Base-by-base conservation (phyloP, 2,888 invertebrate species). In the Baccha elongata region DNA sequence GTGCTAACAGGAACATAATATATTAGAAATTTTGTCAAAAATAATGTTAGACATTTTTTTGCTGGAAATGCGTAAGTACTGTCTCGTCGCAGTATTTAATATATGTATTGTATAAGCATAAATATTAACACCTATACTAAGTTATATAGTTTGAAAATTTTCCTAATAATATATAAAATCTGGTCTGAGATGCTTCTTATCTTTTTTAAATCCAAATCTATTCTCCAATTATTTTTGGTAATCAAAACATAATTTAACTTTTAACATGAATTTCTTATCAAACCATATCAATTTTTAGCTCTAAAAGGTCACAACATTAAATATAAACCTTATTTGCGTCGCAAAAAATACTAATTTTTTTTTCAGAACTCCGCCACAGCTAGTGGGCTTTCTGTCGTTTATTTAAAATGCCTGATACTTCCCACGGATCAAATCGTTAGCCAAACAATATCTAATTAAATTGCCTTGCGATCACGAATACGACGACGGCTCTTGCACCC, bases 401-500 rank as follows among this genome's bases (percentile, higher is more conserved):
- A 42, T 29, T 26, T 15, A 11, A 10, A 40, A 11, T 26, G 5
- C 15, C 58, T n/a, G 11, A 29, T 29, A 62, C 40, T 37, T 13
- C 3, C 32, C 35, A n/a, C 35, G 40, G 55, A 67, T 79, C 46
- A 62, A 62, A 73, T 62, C 44, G 46, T 42, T 55, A 32, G 17
- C 21, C 46, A n/a, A 48, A 53, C 68, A 37, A 53, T 17, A 60
- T 64, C 42, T 48, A 62, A 79, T 79, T 68, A 42, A 68, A 73
- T 73, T 8, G 26, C 37, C 17, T 37, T 52, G 32, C 32, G 11
- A 8, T 29, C 7, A 1, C 10, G 3, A 8, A 29, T 37, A 37
- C 13, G 13, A 37, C 13, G 13, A 37, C 37, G 29, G 8, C 8
- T 52, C 17, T 32, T 52, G n/a, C 6, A 26, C 50, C n/a, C 58